Base-by-base conservation (phyloP, 2,888 invertebrate species). In the Acrobasis consociella region DNA sequence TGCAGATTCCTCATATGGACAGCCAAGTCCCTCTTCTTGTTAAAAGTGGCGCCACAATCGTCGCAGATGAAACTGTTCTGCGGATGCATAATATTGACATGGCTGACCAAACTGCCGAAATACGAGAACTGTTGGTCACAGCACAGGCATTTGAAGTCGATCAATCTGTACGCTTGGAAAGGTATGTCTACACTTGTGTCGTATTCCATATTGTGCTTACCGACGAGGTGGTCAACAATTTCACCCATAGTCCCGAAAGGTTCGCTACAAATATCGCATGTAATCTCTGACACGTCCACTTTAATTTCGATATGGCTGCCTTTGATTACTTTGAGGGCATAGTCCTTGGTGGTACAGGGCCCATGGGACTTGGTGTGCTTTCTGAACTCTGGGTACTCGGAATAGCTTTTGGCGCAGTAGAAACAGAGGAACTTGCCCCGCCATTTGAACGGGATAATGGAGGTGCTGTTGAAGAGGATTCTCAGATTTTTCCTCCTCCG, bases 361-460 rank as follows among this genome's bases (percentile, higher is more conserved):
- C 84, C 85, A 68, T 91, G 91, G 0, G 84, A 78, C 69, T 78
- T 81, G 0, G 87, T 89, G 62, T 91, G 91, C 49, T 85, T 84
- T 75, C 76, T 84, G 42, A 91, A 82, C n/a, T 85, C 82, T 2
- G 66, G 55, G 63, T 89, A 87, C 49, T 87, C 81, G 0, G 76
- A 67, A 65, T 77, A 81, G 62, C 71, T 79, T 69, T 82, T 75
- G 8, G 83, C 83, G 71, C 91, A 91, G 76, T 87, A 89, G 73
- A 87, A 91, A 69, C 91, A 91, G 9, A 83, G 71, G 64, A 82
- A 88, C 65, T 76, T 81, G 22, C 84, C 85, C n/a, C 85, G 80
- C 91, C 90, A 90, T 80, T 89, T 89, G 75, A 91, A 91, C 38
- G 91, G 91, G 63, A 90, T 73, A 59, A 91, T 76, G 0, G 87